Base-by-base conservation (phyloP, 2,797 vertebrate genomes). In the Chrysocyon brachyurus region DNA sequence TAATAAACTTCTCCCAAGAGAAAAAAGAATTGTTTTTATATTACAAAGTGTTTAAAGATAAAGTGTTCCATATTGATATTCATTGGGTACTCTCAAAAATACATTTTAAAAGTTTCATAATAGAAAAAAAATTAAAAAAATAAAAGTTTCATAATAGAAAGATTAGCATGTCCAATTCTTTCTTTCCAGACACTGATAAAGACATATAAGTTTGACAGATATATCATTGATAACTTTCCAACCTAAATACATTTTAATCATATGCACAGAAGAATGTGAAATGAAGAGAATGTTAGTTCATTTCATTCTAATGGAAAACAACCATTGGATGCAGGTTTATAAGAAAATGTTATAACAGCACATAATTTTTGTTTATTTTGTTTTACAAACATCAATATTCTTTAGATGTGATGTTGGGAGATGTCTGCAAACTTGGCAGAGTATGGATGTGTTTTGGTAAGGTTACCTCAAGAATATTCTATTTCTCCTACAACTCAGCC, bases 311-410 rank as follows among this genome's bases (percentile, higher is more conserved):
- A 56, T 72, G 5, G 56, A 49, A 90, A 84, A 56, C 31, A 87
- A 59, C 5, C 14, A 54, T 4, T 83, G 19, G 22, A 57, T 68
- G 40, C 21, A 84, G 3, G 3, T 24, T 73, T 52, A 49, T 73
- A 56, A 84, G 21, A 96, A 94, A 92, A 94, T 93, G 26, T 54
- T 93, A 11, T 28, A 81, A 66, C 54, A 61, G 15, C 12, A 75
- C 4, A 28, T 46, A 22, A 21, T 87, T 93, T 79, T n/a, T 6
- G 14, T 84, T 59, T 77, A 36, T 79, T 88, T 94, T 75, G 1
- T 61, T 95, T 87, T 49, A 56, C 24, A 88, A 72, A 85, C 26
- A 91, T 57, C 17, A 64, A 14, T 91, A 28, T 61, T n/a, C 31
- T 96, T 92, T 19, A 86, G 56, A 87, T 84, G 59, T 59, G 49